Base-by-base conservation (phyloP, 2,888 invertebrate species). In the Phragmatobia fuliginosa region DNA sequence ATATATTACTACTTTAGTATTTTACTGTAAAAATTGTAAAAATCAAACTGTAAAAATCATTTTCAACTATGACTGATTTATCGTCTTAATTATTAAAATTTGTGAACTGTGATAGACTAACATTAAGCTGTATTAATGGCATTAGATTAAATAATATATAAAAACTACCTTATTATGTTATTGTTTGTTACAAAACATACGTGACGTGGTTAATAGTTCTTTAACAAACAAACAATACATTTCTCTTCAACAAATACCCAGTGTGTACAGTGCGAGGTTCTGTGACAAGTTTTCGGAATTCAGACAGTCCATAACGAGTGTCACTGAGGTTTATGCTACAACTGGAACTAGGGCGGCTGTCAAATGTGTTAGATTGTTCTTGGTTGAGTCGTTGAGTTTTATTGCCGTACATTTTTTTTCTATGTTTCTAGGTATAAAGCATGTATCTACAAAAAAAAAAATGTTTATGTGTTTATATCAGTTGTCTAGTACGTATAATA, bases 261-360 rank as follows among this genome's bases (percentile, higher is more conserved):
- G 41, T 56, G 28, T 5, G 5, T 25, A 52, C 11, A 52, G 3
- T 52, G 56, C 56, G 28, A 56, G 16, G 41, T 41, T 5, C 45
- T 68, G 68, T 68, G 59, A n/a, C 59, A 68, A 64, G 49, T 49
- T 64, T 68, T 60, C 59, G 60, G 25, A 59, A 32, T 64, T 60
- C 31, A 49, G 33, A 64, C 28, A 59, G 68, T 68, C 45, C 21
- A 56, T 62, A 59, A 63, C 68, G 18, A 64, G 45, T 63, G 58
- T 62, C 63, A 63, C 56, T 25, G 45, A 63, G 33, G 63, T 63
- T 68, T 33, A 45, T 25, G 21, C 63, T 63, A 59, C 59, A 45
- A 32, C 63, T 59, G 28, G 18, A 32, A 62, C 62, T 31, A 62
- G 10, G 28, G 31, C 36, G 36, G 28, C 28, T 62, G 67, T 31